Conservation (phyloP, 2,113 vertebrate species). For the Apus apus region DNA sequence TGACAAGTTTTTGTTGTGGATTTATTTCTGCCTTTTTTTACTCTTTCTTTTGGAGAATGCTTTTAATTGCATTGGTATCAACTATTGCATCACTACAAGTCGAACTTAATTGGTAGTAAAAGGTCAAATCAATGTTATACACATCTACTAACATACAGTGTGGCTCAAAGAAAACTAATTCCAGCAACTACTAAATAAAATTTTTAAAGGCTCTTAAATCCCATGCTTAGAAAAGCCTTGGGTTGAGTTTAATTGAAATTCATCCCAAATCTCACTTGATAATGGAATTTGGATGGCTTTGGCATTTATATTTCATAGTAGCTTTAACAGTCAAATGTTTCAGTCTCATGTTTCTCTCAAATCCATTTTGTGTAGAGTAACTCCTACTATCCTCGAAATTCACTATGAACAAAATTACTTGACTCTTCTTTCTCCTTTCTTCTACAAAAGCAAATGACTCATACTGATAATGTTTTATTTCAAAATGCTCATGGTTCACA, state of each 20-base stretch:
- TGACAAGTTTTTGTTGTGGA: neutral
- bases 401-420: neutral
- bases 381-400: neutral
- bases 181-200: neutral
- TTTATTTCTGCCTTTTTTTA: neutral
- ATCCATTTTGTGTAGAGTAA: neutral
- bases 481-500: neutral
- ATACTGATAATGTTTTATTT: neutral
- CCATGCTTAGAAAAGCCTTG: neutral
- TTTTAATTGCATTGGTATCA: neutral
- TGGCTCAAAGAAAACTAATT: neutral
- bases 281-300: neutral
- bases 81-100: neutral
- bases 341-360: neutral
- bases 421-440: neutral
- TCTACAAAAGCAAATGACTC: neutral
- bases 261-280: neutral
- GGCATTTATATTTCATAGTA: neutral
- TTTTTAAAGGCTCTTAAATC: neutral
- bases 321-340: neutral
- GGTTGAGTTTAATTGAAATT: neutral
- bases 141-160: neutral
- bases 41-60: neutral
- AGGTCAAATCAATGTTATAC: neutral
- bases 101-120: neutral